These are phyloP conservation scores for Antechinus flavipes DNA, from an alignment of 2,113 vertebrate genomes.

Conservation along the genomic window DNA sequence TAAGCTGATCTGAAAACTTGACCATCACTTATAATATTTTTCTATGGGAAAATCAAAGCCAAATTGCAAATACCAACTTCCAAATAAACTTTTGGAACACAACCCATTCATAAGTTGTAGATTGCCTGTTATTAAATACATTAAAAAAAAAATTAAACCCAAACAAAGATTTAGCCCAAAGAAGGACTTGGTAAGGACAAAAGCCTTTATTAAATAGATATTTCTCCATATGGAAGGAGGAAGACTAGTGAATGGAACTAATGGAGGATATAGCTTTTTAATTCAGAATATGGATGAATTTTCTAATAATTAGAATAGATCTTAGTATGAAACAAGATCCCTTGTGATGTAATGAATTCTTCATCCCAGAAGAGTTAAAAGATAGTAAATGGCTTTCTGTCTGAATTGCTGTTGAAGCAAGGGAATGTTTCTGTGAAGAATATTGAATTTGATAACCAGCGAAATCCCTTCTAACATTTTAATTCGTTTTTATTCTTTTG, in stretches of 20 bases:
- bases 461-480: background rate
- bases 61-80: background rate
- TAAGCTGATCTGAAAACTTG: background rate
- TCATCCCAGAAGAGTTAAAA: background rate
- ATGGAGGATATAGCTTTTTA: background rate
- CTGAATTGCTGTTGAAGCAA: background rate
- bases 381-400: background rate
- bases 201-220: background rate
- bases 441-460: background rate
- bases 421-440: background rate
- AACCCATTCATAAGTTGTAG: background rate
- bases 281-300: background rate
- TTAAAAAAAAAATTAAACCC: background rate
- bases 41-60: background rate
- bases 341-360: background rate
- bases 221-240: background rate
- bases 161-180: background rate
- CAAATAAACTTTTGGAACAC: background rate
- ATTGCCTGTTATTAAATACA: background rate
- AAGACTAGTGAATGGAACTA: background rate
- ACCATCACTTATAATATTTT: background rate
- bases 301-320: background rate
- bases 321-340: background rate
- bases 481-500: background rate
- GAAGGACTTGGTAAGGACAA: background rate